Evolutionary conservation across 2,888 invertebrate species (phyloP).

Genomic region (Aplocera efformata): DNA sequence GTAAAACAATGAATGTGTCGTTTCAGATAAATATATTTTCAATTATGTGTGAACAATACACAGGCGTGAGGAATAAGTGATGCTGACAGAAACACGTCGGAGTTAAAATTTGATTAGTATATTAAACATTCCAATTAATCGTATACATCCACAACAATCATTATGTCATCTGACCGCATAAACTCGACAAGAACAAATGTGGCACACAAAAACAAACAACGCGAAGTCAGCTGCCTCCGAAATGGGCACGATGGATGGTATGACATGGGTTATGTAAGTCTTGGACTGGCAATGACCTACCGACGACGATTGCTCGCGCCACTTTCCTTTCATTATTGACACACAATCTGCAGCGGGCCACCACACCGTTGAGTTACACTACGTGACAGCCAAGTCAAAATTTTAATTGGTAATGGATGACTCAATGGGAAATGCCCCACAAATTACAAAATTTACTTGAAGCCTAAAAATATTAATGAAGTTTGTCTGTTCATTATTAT

Average conservation of each 20-base stretch:
- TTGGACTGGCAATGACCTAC: slow-evolving; percentile 75
- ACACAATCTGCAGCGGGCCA: slow-evolving; percentile 66
- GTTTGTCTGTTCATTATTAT: slow-evolving; percentile 10
- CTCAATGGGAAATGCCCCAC: slow-evolving; percentile 19
- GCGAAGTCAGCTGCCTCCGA: slow-evolving; percentile 39
- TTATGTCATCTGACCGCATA: slow-evolving; percentile 22
- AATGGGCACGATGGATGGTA: slow-evolving; percentile 63
- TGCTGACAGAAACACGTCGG: too few species aligned
- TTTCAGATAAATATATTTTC: slow-evolving; percentile 5
- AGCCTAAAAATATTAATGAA: slow-evolving; percentile 7
- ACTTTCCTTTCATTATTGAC: slow-evolving; percentile 79
- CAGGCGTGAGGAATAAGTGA: background rate
- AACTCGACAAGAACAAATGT: slow-evolving; percentile 26
- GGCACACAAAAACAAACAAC: slow-evolving; percentile 28
- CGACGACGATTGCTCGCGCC: slow-evolving; percentile 57
- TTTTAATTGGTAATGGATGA: slow-evolving; percentile 17
- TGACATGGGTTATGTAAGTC: slow-evolving; percentile 70
- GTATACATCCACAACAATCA: slow-evolving; percentile 16
- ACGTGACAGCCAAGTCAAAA: slow-evolving; percentile 42
- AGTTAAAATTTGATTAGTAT: too few species aligned
- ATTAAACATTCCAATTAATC: too few species aligned
- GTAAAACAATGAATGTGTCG: slow-evolving; percentile 14
- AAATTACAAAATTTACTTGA: slow-evolving; percentile 5
- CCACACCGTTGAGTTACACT: slow-evolving; percentile 46
- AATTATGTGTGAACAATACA: slow-evolving; percentile 11